These are phyloP conservation scores for Harlomillsia oculata DNA, from an alignment of 1,140 invertebrate genomes.

Conservation along the genomic window DNA sequence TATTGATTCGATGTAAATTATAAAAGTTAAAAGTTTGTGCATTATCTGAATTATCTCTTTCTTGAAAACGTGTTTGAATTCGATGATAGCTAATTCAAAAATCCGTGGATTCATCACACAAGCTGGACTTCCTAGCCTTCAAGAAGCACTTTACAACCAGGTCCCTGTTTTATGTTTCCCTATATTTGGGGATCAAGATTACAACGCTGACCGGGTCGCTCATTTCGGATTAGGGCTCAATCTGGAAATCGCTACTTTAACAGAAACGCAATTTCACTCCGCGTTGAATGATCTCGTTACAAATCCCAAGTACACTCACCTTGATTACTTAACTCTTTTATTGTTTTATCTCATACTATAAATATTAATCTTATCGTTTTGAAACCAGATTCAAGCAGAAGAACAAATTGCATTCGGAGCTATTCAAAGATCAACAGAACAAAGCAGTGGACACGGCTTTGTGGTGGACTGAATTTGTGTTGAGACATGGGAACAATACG, in stretches of 20 bases:
- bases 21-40: neutral
- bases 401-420: neutral
- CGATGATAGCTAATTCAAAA: constrained; percentile 14
- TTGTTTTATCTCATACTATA: too few species aligned
- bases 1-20: neutral
- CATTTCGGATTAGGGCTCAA: constrained; percentile 30
- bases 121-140: constrained; percentile 13
- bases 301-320: constrained; percentile 22
- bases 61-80: neutral
- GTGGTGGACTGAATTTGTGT: constrained; percentile 50
- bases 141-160: constrained; percentile 34
- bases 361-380: too few species aligned
- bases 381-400: constrained; percentile 17
- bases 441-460: constrained; percentile 37
- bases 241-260: constrained; percentile 28
- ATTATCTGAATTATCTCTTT: neutral
- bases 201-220: constrained; percentile 1
- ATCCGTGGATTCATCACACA: constrained; percentile 22
- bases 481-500: constrained; percentile 42
- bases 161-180: constrained; percentile 12
- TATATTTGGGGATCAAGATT: constrained; percentile 21
- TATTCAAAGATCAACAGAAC: constrained; percentile 33
- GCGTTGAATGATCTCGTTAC: constrained; percentile 15
- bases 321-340: too few species aligned
- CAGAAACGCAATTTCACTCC: constrained; percentile 15